Conservation (phyloP, 2,797 vertebrate genomes). For the Acanthurus tractus region DNA sequence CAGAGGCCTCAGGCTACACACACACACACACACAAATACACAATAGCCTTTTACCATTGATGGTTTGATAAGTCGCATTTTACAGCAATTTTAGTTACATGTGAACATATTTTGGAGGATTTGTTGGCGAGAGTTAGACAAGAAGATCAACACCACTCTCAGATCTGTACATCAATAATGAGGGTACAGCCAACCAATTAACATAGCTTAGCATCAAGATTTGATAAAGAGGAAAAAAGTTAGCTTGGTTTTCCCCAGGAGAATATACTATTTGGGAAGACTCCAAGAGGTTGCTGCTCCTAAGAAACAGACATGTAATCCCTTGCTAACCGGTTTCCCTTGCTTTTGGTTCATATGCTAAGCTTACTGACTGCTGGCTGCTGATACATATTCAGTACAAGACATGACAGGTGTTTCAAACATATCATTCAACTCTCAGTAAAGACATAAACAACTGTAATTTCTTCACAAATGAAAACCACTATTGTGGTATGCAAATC, state of each 20-base stretch:
- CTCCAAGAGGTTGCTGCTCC: not conserved
- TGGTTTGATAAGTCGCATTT: constrained; percentile 17
- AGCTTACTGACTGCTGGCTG: too few relatives aligned
- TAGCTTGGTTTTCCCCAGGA: not conserved
- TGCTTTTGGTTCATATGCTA: not conserved
- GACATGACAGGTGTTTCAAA: too few relatives aligned
- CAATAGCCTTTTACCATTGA: not conserved
- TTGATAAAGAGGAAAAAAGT: not conserved
- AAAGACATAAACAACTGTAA: not conserved
- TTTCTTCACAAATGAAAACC: too few relatives aligned
- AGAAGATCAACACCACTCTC: not conserved
- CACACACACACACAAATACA: constrained; percentile 7
- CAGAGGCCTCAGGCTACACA: constrained; percentile 49
- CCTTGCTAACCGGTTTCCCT: too few relatives aligned
- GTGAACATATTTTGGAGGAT: not conserved
- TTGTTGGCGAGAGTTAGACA: not conserved
- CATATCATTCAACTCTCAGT: not conserved
- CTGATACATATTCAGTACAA: too few relatives aligned
- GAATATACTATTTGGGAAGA: not conserved
- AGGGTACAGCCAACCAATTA: not conserved
- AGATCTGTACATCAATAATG: not conserved
- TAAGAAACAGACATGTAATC: not conserved
- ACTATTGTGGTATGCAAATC: too few relatives aligned
- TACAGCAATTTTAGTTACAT: constrained; percentile 17
- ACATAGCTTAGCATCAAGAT: not conserved